Base-by-base conservation (phyloP, 1,140 invertebrate species). In the Leptestheria dahalacensis region DNA sequence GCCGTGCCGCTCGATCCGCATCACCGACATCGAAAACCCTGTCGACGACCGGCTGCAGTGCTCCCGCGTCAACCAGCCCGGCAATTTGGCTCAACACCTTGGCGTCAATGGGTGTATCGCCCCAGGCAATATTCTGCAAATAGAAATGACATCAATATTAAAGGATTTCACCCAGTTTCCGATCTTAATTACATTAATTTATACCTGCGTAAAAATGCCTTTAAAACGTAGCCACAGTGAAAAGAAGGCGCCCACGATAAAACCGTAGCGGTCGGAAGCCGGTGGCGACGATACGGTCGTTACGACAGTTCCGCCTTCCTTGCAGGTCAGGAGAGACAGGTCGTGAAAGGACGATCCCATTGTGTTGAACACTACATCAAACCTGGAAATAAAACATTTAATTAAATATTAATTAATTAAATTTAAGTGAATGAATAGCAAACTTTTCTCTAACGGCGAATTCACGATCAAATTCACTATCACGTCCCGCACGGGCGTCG, bases 1-100 rank as follows among this genome's bases (percentile, higher is more conserved):
- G 82, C 53, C 79, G 73, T 20, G 86, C 68, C 1, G 84, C 85
- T 48, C 77, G 69, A 65, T 85, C 82, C 60, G 83, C 82, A 65
- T 84, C 79, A 66, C 82, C 76, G 10, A 82, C 79, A 1, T 78
- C 69, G 66, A 79, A 85, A 3, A 84, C 79, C 63, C 74, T 77
- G 61, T 81, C 79, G 2, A 82, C 76, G 10, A 82, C 77, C 10
- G 76, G 75, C 63, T 78, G 77, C 33, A 82, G 63, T 55, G 75
- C 68, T 50, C 79, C 73, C 3, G 72, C 69, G 63, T 80, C 78
- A 0, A 78, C 75, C 29, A 80, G 67, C 48, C 75, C 67, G 4
- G 72, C 67, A 11, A 82, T 65, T 50, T 71, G 68, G 62, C 77
- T 74, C 21, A 82, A 66, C 47, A 76, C 72, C 1, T 64, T 59